These are phyloP conservation scores for Alitta virens DNA, from an alignment of 2,888 invertebrate genomes.

Conservation along the genomic window DNA sequence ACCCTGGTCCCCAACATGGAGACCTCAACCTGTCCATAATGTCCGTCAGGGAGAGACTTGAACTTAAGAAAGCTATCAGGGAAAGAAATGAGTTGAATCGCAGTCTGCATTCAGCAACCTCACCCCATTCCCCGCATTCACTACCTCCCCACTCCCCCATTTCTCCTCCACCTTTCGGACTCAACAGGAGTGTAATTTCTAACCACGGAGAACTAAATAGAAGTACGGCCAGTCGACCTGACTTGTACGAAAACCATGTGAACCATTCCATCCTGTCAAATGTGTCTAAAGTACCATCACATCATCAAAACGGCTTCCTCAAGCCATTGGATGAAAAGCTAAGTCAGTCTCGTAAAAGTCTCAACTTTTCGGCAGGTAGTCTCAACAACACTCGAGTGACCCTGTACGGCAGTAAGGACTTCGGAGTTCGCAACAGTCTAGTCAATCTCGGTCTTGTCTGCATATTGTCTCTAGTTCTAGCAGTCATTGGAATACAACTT, in stretches of 20 bases:
- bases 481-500: slow-evolving; percentile 66
- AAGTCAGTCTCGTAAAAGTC: background rate
- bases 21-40: background rate
- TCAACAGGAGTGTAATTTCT: background rate
- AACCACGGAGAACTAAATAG: background rate
- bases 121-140: background rate
- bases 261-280: background rate
- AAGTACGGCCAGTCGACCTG: background rate
- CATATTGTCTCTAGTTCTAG: slow-evolving; percentile 79
- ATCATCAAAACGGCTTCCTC: background rate
- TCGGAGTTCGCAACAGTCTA: slow-evolving; percentile 54
- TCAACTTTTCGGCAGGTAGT: no score
- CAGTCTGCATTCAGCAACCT: background rate
- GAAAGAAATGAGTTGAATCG: slow-evolving; percentile 1
- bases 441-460: slow-evolving; percentile 83
- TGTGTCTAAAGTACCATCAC: background rate
- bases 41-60: no score
- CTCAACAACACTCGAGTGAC: background rate
- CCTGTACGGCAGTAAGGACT: background rate
- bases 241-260: background rate
- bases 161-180: no score
- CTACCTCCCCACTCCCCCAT: no score
- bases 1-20: background rate
- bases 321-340: background rate
- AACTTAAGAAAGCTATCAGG: background rate